A percentile compares a stretch with the other conserved stretches of the same genome.
Evolutionary conservation across 2,113 vertebrate genomes (phyloP).

Genomic region (Ginglymostoma cirratum): DNA sequence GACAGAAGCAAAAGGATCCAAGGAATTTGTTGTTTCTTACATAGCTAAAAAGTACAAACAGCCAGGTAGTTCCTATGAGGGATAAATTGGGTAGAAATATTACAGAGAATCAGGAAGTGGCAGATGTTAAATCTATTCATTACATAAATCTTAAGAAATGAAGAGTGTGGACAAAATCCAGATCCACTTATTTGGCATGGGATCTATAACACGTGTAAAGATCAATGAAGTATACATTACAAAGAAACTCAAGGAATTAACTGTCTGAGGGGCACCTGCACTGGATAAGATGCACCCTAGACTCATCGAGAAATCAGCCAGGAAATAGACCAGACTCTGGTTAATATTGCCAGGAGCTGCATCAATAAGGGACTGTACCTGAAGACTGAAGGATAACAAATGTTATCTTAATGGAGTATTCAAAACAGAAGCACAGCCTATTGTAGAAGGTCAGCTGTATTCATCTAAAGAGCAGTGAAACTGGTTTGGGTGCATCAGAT

Average conservation of each 20-base stretch:
- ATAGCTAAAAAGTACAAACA: not conserved
- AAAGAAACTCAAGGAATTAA: not conserved
- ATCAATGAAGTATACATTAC: slow-evolving; percentile 26
- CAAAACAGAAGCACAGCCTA: not conserved
- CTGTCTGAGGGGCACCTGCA: slow-evolving; percentile 6
- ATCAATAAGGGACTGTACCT: not conserved
- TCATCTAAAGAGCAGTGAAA: not conserved
- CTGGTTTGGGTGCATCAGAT: not conserved
- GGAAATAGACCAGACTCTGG: slow-evolving; percentile 8
- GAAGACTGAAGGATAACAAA: not conserved
- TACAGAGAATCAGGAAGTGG: slow-evolving; percentile 16
- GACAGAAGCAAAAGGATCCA: slow-evolving; percentile 27
- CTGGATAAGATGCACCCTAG: not conserved
- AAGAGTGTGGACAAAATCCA: slow-evolving; percentile 25
- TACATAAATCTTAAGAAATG: slow-evolving; percentile 10
- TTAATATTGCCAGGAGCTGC: not conserved
- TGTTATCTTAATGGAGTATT: not conserved
- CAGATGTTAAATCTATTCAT: slow-evolving; percentile 33
- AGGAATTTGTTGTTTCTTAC: slow-evolving; percentile 20
- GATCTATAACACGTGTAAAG: slow-evolving; percentile 28
- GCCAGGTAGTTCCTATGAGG: slow-evolving; percentile 28
- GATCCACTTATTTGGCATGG: slow-evolving; percentile 32
- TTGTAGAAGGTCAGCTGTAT: not conserved
- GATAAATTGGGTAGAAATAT: slow-evolving; percentile 24
- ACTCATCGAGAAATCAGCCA: not conserved